Evolutionary conservation across 2,797 vertebrate species (phyloP), one percentile per base, ranked within the genome.

Genomic region (Lithobates pipiens): DNA sequence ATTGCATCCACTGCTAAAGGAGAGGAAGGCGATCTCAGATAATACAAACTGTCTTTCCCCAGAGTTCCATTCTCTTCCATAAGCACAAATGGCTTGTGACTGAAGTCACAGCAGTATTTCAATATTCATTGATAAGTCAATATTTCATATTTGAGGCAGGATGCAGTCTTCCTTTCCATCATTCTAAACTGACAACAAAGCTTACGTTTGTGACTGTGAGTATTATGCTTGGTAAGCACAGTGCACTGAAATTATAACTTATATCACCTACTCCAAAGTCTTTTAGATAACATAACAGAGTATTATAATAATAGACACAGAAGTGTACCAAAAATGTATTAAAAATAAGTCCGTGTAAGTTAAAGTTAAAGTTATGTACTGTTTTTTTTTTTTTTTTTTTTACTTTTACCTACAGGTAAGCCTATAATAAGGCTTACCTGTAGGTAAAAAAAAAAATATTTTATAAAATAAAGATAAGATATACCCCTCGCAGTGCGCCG

Each of bases 61-160:
- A 61, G 54, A 36, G 50, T 57, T 61, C 21, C 16, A 34, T 25
- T 76, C 44, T 61, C 25, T 63, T 77, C 54, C 13, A 16, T 27
- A 61, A 34, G 36, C 46, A 77, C 76, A 77, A 77, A 36, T 61
- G 39, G 54, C 21, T 77, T 57, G 29, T 77, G 76, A 27, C 46
- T 21, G 57, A 10, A 61, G 18, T 39, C 54, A n/a, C 29, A 61
- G 18, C 27, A 77, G 9, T 77, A 63, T 77, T 73, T 73, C 21
- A 44, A n/a, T 73, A 73, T 73, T 44, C 36, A 39, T 72, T 72
- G 32, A 39, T 39, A 42, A 36, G 36, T 39, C 23, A 3, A 21
- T 76, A 0, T 16, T 50, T 32, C 42, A 57, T 57, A 27, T 57
- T 32, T 32, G 23, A 29, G 13, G 23, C 42, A 46, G 23, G 70